phyloP scores from a whole-genome alignment of 2,797 vertebrate genomes.

The Urophycis tenuis region DNA sequence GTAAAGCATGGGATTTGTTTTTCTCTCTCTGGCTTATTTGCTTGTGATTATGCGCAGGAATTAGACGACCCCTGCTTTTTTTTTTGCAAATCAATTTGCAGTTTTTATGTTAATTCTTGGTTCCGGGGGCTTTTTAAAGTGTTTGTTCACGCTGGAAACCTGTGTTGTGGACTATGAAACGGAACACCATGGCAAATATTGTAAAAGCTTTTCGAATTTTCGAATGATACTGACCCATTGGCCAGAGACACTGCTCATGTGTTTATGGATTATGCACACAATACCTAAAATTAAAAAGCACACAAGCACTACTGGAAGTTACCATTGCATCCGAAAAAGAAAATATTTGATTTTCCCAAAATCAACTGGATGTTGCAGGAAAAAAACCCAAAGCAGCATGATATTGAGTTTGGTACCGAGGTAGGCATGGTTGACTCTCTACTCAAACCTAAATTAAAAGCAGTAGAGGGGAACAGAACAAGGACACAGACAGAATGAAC shows the following conservation, averaged over 20 bases:
- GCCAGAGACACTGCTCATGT: neutral
- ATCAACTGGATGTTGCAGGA: neutral
- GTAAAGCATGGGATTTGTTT: conserved; percentile 9
- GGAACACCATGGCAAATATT: neutral
- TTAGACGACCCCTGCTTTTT: neutral
- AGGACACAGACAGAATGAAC: conserved; percentile 10
- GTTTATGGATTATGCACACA: neutral
- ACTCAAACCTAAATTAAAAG: conserved; percentile 5
- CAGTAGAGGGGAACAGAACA: neutral
- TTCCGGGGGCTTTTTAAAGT: neutral
- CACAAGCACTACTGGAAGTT: neutral
- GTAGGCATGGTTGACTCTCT: conserved; percentile 9
- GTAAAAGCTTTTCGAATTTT: neutral
- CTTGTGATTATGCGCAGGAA: neutral
- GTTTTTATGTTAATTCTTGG: neutral
- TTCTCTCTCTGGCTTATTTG: neutral
- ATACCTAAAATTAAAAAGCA: neutral
- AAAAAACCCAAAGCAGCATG: neutral
- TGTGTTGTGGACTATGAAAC: neutral
- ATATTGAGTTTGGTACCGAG: conserved; percentile 4
- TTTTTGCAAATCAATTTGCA: neutral
- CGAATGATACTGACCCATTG: neutral
- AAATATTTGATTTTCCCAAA: neutral
- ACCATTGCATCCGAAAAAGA: neutral
- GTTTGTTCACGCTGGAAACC: too few relatives aligned